Evolutionary conservation across 1,140 invertebrate genomes (phyloP).

Genomic region (Mesaphorura yosii): DNA sequence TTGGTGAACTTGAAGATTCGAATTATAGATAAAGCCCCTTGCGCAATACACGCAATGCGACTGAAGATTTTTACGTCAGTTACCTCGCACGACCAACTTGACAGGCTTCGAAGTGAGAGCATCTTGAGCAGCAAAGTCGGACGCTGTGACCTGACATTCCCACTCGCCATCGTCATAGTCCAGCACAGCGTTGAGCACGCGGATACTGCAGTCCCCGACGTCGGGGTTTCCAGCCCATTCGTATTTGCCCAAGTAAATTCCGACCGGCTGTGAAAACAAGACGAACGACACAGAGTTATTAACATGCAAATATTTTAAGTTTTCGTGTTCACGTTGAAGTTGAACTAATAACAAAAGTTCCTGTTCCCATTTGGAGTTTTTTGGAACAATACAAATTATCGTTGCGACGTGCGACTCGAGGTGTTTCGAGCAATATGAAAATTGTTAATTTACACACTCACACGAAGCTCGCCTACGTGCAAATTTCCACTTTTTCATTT

Average conservation of each 20-base stretch:
- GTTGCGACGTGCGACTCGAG: no score
- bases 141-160: conserved; percentile 85
- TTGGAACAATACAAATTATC: neutral
- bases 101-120: conserved; percentile 42
- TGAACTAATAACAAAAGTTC: conserved; percentile 26
- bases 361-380: neutral
- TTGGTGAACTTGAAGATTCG: no score
- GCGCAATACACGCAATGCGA: no score
- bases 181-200: conserved; percentile 64
- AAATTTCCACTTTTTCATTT: no score
- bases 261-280: conserved; percentile 46
- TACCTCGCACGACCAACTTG: conserved; percentile 70
- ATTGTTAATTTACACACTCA: no score
- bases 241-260: conserved; percentile 9
- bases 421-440: no score
- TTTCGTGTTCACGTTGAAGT: no score
- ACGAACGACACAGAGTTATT: neutral
- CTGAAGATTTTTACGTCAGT: no score
- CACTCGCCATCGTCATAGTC: conserved; percentile 81
- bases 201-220: conserved; percentile 67
- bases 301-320: no score
- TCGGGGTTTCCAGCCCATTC: conserved; percentile 41
- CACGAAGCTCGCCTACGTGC: no score
- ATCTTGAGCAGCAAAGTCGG: conserved; percentile 62
- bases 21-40: no score